These are phyloP conservation scores for Pocillopora meandrina DNA, from an alignment of 92 coral and sea anemone genomes.

Conservation along the genomic window DNA sequence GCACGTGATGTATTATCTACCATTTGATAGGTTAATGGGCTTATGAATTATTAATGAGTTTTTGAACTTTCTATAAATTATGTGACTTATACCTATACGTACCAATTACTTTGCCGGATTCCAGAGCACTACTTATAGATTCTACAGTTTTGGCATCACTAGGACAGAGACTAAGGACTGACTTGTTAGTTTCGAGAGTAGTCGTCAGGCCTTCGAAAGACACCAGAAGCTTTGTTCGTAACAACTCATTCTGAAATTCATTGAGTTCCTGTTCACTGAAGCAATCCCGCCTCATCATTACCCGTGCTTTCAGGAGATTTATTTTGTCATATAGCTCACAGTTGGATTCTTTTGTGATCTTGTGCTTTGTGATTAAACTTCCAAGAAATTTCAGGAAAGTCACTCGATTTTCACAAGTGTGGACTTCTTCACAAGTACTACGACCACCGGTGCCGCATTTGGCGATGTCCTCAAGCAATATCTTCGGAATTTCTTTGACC, in stretches of 20 bases:
- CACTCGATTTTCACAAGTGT: conserved; percentile 72
- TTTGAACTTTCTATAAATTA: no score
- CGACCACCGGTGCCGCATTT: conserved; percentile 5
- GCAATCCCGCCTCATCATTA: conserved; percentile 64
- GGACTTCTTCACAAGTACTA: conserved; percentile 61
- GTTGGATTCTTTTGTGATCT: neutral
- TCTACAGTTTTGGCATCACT: conserved; percentile 17
- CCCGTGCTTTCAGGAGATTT: conserved; percentile 42
- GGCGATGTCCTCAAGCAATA: conserved; percentile 20
- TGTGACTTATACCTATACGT: conserved; percentile 3
- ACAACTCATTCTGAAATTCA: conserved; percentile 76
- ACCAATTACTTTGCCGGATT: conserved; percentile 71
- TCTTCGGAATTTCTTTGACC: neutral
- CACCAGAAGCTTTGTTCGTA: conserved; percentile 55
- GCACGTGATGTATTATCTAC: no score
- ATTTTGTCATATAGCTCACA: neutral
- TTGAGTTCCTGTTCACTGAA: conserved; percentile 85
- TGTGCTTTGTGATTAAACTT: conserved; percentile 14
- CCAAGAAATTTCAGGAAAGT: conserved; percentile 60
- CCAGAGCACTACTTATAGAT: conserved; percentile 29
- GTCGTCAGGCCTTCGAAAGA: conserved; percentile 37
- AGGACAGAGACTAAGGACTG: conserved; percentile 7
- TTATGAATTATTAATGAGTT: no score
- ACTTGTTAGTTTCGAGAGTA: conserved; percentile 16
- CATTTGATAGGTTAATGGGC: no score